Evolutionary conservation across 2,113 vertebrate species (phyloP), one percentile per base, ranked within the genome.

Genomic region (Nerophis lumbriciformis): DNA sequence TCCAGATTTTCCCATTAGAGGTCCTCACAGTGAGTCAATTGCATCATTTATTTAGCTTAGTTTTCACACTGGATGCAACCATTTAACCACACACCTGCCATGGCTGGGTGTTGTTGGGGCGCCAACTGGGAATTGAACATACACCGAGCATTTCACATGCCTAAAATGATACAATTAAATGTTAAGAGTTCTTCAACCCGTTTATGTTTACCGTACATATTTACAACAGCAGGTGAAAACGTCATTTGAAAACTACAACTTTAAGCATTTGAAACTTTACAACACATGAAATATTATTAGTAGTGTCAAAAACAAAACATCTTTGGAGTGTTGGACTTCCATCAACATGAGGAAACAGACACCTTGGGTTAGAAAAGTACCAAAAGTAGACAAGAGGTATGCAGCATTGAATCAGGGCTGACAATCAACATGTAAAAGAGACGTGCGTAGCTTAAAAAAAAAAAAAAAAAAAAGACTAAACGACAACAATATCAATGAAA

Each of bases 381-480:
- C 68, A 1, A 16, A 53, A 51, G 38, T 50, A 44, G 16, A 28
- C 28, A 28, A 57, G 63, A 44, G 5, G 35, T 28, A 4, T 69
- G 76, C 83, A 83, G 75, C 80, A 77, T 77, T 36, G 21, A 72
- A 53, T 74, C 73, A 72, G 72, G 69, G 76, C 77, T 39, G 61
- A 63, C 48, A 51, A 13, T 64, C 37, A 48, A 39, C 62, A 65
- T 36, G 37, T 0, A 36, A 21, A 3, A 64, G 6, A 35, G 5
- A 10, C 36, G 53, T 38, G 39, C 35, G 53, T 38, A 35, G 53
- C 35, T 45, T 45, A 48, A 55, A 38, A 55, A 60, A 11, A 13
- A 50, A 35, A 15, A 53, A 68, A 5, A n/a, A 53, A 10, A 42
- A 42, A 42, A 42, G 12, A 21, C 53, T 38, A 38, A 38, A 39